Evolutionary conservation across 1,140 invertebrate species (phyloP).

Genomic region (Drosophila miranda): DNA sequence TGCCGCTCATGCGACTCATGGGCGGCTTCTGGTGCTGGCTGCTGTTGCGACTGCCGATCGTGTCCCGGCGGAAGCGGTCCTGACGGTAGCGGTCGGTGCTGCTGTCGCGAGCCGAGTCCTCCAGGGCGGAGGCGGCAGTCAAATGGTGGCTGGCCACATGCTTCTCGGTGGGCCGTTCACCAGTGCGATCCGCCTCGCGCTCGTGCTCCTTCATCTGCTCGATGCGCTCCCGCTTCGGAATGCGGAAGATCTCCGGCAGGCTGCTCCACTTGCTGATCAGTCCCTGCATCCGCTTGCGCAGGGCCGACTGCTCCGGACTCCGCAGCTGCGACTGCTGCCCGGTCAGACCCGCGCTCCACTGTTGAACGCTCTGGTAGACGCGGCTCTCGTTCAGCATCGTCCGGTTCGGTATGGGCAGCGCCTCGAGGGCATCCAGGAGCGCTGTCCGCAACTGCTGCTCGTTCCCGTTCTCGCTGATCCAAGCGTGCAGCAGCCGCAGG

Average conservation of each 20-base stretch:
- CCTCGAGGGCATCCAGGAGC: constrained; percentile 90
- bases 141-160: constrained; percentile 22
- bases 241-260: constrained; percentile 89
- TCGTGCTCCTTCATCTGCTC: constrained; percentile 97
- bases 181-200: constrained; percentile 87
- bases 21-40: constrained; percentile 28
- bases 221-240: constrained; percentile 96
- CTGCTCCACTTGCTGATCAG: constrained; percentile 62
- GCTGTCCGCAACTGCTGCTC: constrained; percentile 85
- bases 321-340: constrained; percentile 46
- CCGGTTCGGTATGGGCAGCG: constrained; percentile 95
- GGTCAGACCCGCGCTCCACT: constrained; percentile 86
- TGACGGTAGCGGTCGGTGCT: constrained; percentile 76
- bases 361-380: constrained; percentile 91
- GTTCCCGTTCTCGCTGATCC: constrained; percentile 89
- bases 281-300: constrained; percentile 17
- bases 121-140: constrained; percentile 54
- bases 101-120: constrained; percentile 47
- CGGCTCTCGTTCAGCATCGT: constrained; percentile 96
- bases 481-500: constrained; percentile 93
- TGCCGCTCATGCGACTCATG: constrained; percentile 51
- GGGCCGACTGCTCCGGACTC: not conserved
- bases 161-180: constrained; percentile 9
- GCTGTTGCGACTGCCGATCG: constrained; percentile 30
- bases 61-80: constrained; percentile 81